Evolutionary conservation across 2,888 invertebrate genomes (phyloP).

Genomic region (Drosophila helvetica): DNA sequence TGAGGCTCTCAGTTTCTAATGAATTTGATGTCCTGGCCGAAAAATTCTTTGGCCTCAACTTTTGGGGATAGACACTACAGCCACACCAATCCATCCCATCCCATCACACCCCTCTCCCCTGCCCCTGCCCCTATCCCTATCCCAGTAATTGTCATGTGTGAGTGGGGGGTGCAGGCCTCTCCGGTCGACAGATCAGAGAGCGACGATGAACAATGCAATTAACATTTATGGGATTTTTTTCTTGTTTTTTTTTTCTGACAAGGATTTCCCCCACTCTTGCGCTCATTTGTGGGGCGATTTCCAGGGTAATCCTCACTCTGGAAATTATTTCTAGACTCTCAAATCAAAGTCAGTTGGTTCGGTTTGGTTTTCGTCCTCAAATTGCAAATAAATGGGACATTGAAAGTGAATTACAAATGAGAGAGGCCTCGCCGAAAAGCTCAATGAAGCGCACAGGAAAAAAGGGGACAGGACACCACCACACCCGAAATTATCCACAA

Average conservation of each 20-base stretch:
- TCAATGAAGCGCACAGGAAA: slow-evolving; percentile 62
- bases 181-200: slow-evolving; percentile 52
- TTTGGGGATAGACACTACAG: slow-evolving; percentile 28
- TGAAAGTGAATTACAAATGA: slow-evolving; percentile 78
- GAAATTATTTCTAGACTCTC: slow-evolving; percentile 18
- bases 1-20: slow-evolving; percentile 65
- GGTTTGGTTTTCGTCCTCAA: too few species aligned
- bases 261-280: not conserved
- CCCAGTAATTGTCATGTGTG: slow-evolving; percentile 56
- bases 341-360: slow-evolving; percentile 70
- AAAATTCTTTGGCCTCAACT: slow-evolving; percentile 64
- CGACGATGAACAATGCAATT: slow-evolving; percentile 61
- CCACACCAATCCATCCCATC: too few species aligned
- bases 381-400: slow-evolving; percentile 61
- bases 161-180: slow-evolving; percentile 40
- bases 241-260: too few species aligned
- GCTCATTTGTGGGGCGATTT: slow-evolving; percentile 1
- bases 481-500: slow-evolving; percentile 72
- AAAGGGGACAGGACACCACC: slow-evolving; percentile 42
- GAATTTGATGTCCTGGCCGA: slow-evolving; percentile 74
- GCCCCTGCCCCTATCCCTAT: too few species aligned
- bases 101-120: too few species aligned
- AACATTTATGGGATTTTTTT: slow-evolving; percentile 74
- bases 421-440: too few species aligned
- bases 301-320: too few species aligned